Evolutionary conservation across 2,888 invertebrate genomes (phyloP), one percentile per base, ranked within the genome.

Genomic region (Drosophila neoperkinsi): DNA sequence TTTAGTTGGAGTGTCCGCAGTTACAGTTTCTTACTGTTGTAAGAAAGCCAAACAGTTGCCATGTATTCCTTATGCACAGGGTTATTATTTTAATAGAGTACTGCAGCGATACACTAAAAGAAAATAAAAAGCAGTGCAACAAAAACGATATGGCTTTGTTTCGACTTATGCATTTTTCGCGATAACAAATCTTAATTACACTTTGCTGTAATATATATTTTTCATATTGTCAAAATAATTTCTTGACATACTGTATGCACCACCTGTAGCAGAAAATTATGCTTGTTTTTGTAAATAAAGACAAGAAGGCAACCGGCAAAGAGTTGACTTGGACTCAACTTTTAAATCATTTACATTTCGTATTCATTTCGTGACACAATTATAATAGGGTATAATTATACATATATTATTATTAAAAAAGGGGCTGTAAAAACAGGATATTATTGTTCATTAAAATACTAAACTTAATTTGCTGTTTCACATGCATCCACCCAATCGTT

Each of bases 401-500:
- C 4, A 25, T 46, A 46, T 43, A 21, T 25, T 46, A 43, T 11
- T 43, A 25, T 46, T 25, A 46, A 46, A 46, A 46, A 46, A 9
- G 9, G 7, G 13, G 16, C 16, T 25, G 16, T 16, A 38, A 16
- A 46, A 28, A 46, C 59, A 25, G 18, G 0, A 11, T 21, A 6
- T 30, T 21, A 16, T 36, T 60, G 18, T 34, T 52, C 16, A 34
- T 46, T 50, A 33, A 49, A 43, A 31, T 34, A 6, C 51, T 9
- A 16, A 25, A 21, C 56, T 94, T 93, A 96, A 93, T 98, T 99
- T 65, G 99, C 99, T 88, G 95, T 96, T 95, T 99, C 99, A 94
- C 99, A 99, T 1, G 99, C 99, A 94, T 99, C 99, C 72, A 99
- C 99, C 99, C 99, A 99, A 93, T 99, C 99, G 94, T 99, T 99